Evolutionary conservation across 1,140 invertebrate genomes (phyloP).

Genomic region (Ceratosolen fusciceps): DNA sequence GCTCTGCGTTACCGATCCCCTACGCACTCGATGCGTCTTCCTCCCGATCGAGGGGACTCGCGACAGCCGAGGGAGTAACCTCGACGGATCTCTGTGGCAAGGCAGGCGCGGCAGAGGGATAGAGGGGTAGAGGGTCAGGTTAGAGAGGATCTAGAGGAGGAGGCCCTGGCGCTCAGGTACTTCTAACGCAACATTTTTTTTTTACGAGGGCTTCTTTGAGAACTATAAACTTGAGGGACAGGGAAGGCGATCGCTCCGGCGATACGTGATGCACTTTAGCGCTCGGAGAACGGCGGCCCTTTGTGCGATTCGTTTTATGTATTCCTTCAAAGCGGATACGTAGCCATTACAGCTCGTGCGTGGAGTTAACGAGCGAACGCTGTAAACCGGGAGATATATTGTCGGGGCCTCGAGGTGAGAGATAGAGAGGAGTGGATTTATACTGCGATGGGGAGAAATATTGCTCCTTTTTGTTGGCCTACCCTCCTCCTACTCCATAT

Average conservation of each 20-base stretch:
- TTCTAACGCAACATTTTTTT: background rate
- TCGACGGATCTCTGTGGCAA: background rate
- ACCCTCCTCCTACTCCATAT: background rate
- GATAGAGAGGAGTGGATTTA: background rate
- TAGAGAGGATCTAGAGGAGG: too few species aligned
- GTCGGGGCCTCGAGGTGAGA: background rate
- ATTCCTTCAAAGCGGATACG: background rate
- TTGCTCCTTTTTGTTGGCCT: conserved; percentile 1
- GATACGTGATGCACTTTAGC: background rate
- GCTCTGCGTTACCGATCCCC: background rate
- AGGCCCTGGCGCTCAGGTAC: too few species aligned
- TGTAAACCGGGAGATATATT: background rate
- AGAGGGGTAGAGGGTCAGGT: too few species aligned
- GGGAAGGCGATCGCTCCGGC: background rate
- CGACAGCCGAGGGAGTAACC: background rate
- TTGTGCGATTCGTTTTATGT: conserved; percentile 12
- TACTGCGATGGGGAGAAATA: conserved; percentile 5
- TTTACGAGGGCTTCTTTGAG: background rate
- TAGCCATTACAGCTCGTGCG: background rate
- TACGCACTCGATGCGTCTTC: too few species aligned
- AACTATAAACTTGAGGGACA: background rate
- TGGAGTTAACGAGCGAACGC: background rate
- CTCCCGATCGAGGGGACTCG: background rate
- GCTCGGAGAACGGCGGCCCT: background rate
- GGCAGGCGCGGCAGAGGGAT: too few species aligned